phyloP scores from a whole-genome alignment of 1,140 invertebrate genomes.

The Holcopasites calliopsidis region DNA sequence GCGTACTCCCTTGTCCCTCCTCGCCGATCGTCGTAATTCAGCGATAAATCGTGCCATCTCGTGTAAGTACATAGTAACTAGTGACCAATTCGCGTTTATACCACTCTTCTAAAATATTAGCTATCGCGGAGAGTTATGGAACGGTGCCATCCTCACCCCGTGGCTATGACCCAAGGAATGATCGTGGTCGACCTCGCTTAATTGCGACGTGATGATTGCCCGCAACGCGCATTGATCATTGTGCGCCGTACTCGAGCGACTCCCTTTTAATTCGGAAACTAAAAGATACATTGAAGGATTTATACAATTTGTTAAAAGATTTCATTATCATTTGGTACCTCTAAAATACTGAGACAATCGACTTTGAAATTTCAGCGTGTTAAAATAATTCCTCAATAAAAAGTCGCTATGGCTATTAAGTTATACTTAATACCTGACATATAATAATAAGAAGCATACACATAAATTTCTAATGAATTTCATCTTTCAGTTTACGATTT shows the following conservation, averaged over 20 bases:
- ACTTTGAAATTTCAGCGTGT: background rate
- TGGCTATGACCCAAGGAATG: constrained; percentile 49
- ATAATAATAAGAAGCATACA: too few relatives aligned
- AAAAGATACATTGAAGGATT: too few relatives aligned
- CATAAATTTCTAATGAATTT: too few relatives aligned
- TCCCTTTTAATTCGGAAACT: too few relatives aligned
- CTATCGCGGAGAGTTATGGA: constrained; percentile 75
- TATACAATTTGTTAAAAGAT: too few relatives aligned
- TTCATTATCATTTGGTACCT: too few relatives aligned
- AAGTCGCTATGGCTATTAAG: too few relatives aligned
- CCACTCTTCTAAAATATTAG: constrained; percentile 76
- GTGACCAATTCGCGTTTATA: constrained; percentile 77
- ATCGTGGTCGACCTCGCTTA: constrained; percentile 63
- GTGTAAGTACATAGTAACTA: constrained; percentile 76
- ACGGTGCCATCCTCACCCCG: constrained; percentile 39
- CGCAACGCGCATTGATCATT: too few relatives aligned
- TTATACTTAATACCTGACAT: too few relatives aligned
- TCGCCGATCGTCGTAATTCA: constrained; percentile 2
- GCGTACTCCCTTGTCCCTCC: constrained; percentile 38
- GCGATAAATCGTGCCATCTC: constrained; percentile 75
- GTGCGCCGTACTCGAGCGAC: too few relatives aligned
- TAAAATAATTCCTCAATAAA: too few relatives aligned
- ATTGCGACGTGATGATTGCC: constrained; percentile 49
- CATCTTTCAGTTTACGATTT: too few relatives aligned
- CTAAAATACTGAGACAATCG: background rate